phyloP scores from a whole-genome alignment of 1,140 invertebrate species.

The Thaumetopoea pityocampa region DNA sequence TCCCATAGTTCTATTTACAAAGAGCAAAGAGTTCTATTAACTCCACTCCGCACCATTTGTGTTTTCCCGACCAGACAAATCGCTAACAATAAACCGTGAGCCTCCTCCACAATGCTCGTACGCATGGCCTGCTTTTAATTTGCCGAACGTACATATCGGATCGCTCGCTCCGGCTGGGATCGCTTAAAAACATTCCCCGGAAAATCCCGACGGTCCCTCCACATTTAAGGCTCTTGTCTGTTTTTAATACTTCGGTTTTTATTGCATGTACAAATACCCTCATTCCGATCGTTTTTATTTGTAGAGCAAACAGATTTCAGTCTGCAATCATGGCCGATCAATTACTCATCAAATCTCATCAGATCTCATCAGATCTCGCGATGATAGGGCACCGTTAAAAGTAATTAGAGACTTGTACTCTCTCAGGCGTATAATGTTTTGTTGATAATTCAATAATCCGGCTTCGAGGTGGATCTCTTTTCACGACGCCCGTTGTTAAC shows the following conservation, averaged over 20 bases:
- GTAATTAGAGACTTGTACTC: constrained; percentile 63
- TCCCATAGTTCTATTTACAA: constrained; percentile 61
- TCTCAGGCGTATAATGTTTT: constrained; percentile 67
- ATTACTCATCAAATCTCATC: constrained; percentile 54
- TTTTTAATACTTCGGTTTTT: constrained; percentile 34
- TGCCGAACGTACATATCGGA: constrained; percentile 62
- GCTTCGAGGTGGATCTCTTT: constrained; percentile 51
- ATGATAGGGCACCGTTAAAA: constrained; percentile 59
- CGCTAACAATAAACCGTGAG: constrained; percentile 64
- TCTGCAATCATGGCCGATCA: constrained; percentile 53
- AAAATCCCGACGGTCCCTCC: constrained; percentile 36
- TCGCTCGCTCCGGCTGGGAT: constrained; percentile 41
- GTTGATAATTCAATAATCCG: constrained; percentile 73
- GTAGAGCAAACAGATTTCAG: constrained; percentile 37
- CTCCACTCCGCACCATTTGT: constrained; percentile 57
- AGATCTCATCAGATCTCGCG: constrained; percentile 55
- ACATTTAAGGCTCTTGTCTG: constrained; percentile 22
- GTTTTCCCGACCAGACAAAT: constrained; percentile 65
- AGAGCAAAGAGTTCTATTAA: too few relatives aligned
- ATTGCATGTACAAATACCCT: constrained; percentile 28
- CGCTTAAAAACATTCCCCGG: constrained; percentile 62
- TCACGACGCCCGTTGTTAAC: constrained; percentile 38
- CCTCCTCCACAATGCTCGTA: constrained; percentile 52
- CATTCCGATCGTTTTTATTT: constrained; percentile 29
- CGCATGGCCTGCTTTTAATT: constrained; percentile 72